Evolutionary conservation across 2,113 vertebrate genomes (phyloP).

Genomic region (Cephalopterus ornatus): DNA sequence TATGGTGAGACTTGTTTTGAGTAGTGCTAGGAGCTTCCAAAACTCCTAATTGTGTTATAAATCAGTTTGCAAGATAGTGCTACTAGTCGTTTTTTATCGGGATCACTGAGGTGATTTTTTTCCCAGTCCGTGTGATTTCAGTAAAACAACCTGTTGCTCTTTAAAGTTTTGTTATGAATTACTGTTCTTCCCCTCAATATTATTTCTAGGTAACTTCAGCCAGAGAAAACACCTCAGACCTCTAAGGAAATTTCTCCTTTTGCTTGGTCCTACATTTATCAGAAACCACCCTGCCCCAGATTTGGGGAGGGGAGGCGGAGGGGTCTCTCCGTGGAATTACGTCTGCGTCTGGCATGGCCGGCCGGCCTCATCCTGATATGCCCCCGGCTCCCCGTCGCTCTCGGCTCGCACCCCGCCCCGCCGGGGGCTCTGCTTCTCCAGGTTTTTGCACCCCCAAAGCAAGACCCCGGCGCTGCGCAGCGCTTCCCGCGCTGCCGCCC

Average conservation of each 20-base stretch:
- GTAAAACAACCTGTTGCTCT: slow-evolving; percentile 33
- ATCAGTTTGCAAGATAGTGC: background rate
- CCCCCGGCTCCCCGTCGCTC: background rate
- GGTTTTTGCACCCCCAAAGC: background rate
- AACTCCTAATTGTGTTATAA: background rate
- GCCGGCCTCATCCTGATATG: background rate
- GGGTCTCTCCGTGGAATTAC: slow-evolving; percentile 11
- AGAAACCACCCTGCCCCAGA: background rate
- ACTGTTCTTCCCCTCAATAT: slow-evolving; percentile 17
- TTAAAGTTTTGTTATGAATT: slow-evolving; percentile 32
- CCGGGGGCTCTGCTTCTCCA: background rate
- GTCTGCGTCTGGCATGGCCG: background rate
- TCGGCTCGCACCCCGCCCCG: background rate
- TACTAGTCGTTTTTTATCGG: background rate
- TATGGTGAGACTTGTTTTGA: background rate
- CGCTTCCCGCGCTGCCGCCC: background rate
- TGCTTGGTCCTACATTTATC: background rate
- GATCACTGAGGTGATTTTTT: background rate
- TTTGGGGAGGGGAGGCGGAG: slow-evolving; percentile 6
- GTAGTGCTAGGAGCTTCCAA: background rate
- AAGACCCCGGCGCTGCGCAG: background rate
- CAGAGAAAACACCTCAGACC: slow-evolving; percentile 43
- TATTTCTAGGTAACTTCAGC: slow-evolving; percentile 31
- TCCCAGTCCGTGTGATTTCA: background rate
- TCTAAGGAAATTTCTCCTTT: background rate